Base-by-base conservation (phyloP, 2,113 vertebrate species). In the Potamarius usumacintae region DNA sequence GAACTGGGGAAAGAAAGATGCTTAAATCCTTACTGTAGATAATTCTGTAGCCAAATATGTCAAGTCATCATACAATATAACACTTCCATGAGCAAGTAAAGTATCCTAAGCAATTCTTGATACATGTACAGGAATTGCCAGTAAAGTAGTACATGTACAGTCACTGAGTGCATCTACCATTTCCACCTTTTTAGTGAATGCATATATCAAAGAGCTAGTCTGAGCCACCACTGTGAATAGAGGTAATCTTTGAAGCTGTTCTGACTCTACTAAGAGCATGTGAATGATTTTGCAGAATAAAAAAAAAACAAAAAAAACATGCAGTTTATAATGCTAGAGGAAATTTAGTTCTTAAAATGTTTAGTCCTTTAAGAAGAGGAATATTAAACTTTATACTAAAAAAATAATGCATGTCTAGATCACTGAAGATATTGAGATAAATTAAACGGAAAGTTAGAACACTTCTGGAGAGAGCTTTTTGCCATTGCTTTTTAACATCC, bases 201-300 rank as follows among this genome's bases (percentile, higher is more conserved):
- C 53, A 72, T 52, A 71, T 57, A 84, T 84, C 67, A 74, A 84
- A 72, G 65, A 52, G 20, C n/a, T 84, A 18, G 67, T 72, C 52
- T 20, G 27, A 53, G 25, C 48, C 82, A 84, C 27, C 30, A 14
- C 52, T 74, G 34, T 84, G 67, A 58, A 84, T 72, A 53, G 67
- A 57, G 53, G 67, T 67, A 67, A 69, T 74, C 52, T 42, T 58
- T 84, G 65, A 57, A 84, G 50, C 82, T 34, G 27, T 30, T 42
- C 27, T 34, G 30, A 30, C 57, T 84, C 30, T 58, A n/a, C 57
- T 18, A 52, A 17, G 27, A 27, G 65, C n/a, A 34, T 34, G 27
- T 18, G n/a, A 30, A 67, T 7, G n/a, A 27, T 34, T 34, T 15
- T 71, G 27, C 18, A 10, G 15, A 42, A 72, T 42, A 42, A 42